Evolutionary conservation across 1,140 invertebrate genomes (phyloP).

Genomic region (Notospermus geniculatus): DNA sequence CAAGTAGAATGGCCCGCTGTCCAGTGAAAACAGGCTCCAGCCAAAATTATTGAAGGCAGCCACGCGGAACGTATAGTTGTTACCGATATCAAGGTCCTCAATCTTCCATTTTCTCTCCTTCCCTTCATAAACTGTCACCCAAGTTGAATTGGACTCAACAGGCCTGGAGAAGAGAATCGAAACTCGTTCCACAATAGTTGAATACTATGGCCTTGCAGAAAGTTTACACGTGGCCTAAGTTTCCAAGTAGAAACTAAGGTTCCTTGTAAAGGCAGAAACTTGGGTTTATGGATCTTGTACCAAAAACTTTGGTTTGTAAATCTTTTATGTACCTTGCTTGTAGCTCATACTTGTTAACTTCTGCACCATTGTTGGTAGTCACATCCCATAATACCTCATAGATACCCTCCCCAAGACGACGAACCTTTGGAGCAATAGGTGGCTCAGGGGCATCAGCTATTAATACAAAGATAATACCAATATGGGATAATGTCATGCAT

Average conservation of each 20-base stretch:
- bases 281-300: too few species aligned
- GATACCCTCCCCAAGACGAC: slow-evolving; percentile 64
- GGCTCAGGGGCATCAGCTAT: slow-evolving; percentile 34
- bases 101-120: slow-evolving; percentile 80
- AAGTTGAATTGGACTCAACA: slow-evolving; percentile 43
- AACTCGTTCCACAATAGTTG: too few species aligned
- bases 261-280: too few species aligned
- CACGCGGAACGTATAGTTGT: slow-evolving; percentile 72
- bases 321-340: slow-evolving; percentile 17
- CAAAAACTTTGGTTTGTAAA: too few species aligned
- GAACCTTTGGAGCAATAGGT: slow-evolving; percentile 61
- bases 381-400: slow-evolving; percentile 73
- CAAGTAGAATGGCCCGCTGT: slow-evolving; percentile 25
- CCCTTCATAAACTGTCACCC: slow-evolving; percentile 77
- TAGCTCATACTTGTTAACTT: slow-evolving; percentile 40
- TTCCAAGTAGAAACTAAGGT: too few species aligned
- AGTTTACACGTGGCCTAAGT: too few species aligned
- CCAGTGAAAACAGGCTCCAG: slow-evolving; percentile 67
- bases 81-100: slow-evolving; percentile 61
- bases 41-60: slow-evolving; percentile 77
- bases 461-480: too few species aligned
- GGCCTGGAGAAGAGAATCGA: slow-evolving; percentile 21
- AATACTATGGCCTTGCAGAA: too few species aligned
- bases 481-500: too few species aligned
- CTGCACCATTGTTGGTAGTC: slow-evolving; percentile 65